Conservation (phyloP, 2,888 invertebrate genomes). For the Villa cingulata region DNA sequence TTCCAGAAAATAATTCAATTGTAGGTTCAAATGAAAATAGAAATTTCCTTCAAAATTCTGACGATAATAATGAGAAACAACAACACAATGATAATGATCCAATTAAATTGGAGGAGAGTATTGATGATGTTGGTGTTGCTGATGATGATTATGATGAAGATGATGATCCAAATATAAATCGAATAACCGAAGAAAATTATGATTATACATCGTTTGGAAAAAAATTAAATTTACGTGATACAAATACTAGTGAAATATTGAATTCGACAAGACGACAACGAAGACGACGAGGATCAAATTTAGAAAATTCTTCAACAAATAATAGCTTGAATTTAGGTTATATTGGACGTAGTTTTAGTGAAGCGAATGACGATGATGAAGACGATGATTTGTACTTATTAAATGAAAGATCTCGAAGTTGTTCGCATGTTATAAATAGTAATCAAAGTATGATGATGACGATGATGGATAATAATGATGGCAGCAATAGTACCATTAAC, state of each 20-base stretch:
- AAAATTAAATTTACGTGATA: constrained; percentile 2
- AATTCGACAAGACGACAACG: too few relatives aligned
- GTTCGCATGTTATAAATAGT: constrained; percentile 7
- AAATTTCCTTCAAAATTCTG: too few relatives aligned
- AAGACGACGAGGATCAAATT: too few relatives aligned
- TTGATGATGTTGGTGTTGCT: neutral
- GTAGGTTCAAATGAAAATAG: too few relatives aligned
- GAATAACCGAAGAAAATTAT: constrained; percentile 5
- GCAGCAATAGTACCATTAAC: neutral
- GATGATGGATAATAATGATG: neutral
- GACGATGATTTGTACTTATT: constrained; percentile 10
- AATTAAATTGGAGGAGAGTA: too few relatives aligned
- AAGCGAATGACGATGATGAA: constrained; percentile 11
- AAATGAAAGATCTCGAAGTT: constrained; percentile 12
- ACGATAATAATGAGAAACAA: too few relatives aligned
- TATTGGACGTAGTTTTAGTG: constrained; percentile 18
- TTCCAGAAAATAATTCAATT: neutral
- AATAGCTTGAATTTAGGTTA: constrained; percentile 10
- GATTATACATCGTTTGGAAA: constrained; percentile 4
- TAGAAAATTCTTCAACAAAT: neutral
- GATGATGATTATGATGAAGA: neutral
- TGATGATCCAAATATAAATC: neutral
- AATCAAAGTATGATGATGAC: neutral
- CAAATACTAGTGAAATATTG: neutral
- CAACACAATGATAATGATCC: too few relatives aligned